These are phyloP conservation scores for Sinosuthora webbiana DNA, from an alignment of 2,113 vertebrate genomes.

Conservation along the genomic window DNA sequence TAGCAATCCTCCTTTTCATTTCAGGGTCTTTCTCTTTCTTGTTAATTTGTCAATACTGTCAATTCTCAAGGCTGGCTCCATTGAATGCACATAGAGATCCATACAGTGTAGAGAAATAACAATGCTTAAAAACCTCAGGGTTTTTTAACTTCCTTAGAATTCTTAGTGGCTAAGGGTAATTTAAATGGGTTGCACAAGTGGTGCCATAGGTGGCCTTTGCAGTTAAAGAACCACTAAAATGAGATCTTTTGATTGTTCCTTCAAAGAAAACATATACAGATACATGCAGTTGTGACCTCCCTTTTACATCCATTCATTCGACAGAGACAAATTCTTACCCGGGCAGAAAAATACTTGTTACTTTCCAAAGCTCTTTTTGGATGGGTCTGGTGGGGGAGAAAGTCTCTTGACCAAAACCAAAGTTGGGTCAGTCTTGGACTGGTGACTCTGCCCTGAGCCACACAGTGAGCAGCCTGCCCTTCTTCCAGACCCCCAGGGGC, in stretches of 20 bases:
- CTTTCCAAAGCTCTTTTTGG: background rate
- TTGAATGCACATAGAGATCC: background rate
- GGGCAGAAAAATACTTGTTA: background rate
- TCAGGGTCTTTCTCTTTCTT: background rate
- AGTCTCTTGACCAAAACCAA: background rate
- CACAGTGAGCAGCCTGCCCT: background rate
- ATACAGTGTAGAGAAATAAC: background rate
- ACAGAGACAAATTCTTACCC: background rate
- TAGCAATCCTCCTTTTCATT: slow-evolving; percentile 4
- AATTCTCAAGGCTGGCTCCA: background rate
- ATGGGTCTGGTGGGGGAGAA: background rate
- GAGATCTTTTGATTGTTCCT: background rate
- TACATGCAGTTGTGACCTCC: background rate
- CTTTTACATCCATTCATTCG: background rate
- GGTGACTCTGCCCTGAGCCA: background rate
- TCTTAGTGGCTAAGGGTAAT: background rate
- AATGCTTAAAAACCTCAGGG: background rate
- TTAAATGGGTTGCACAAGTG: background rate
- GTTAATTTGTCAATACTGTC: slow-evolving; percentile 1
- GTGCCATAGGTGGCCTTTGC: background rate
- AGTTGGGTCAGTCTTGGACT: background rate
- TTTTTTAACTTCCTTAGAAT: background rate
- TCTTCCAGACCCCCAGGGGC: fast-evolving
- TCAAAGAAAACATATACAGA: background rate
- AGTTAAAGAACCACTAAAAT: background rate